These are phyloP conservation scores for Hirtodrosophila cameraria DNA, from an alignment of 2,888 invertebrate genomes.

Conservation along the genomic window DNA sequence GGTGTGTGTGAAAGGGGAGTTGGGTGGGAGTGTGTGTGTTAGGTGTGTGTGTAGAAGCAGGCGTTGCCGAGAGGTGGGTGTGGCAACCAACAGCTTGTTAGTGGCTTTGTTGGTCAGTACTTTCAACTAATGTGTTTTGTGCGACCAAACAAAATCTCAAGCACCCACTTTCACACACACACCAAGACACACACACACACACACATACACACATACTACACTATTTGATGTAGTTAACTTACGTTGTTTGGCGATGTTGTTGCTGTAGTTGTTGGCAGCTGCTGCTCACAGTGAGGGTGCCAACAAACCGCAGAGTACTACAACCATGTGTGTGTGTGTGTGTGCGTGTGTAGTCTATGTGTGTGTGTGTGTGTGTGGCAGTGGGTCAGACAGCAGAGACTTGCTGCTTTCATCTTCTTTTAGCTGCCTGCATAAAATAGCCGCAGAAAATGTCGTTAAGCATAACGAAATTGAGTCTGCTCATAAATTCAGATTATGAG, in stretches of 20 bases:
- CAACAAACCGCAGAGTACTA: constrained; percentile 62
- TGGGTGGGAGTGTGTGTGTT: background rate
- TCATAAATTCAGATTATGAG: constrained; percentile 81
- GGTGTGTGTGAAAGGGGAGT: constrained; percentile 8
- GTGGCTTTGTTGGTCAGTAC: constrained; percentile 81
- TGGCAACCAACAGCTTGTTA: constrained; percentile 75
- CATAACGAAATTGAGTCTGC: constrained; percentile 80
- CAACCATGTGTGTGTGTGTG: constrained; percentile 13
- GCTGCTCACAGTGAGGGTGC: constrained; percentile 55
- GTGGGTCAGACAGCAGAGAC: constrained; percentile 22
- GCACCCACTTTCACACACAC: constrained; percentile 60
- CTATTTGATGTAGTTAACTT: constrained; percentile 70
- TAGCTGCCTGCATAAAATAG: constrained; percentile 71
- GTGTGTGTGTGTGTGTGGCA: constrained; percentile 13
- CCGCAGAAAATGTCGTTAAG: constrained; percentile 79
- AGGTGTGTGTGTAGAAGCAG: background rate
- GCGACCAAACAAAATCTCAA: constrained; percentile 76
- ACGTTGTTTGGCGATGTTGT: constrained; percentile 32
- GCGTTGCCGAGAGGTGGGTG: background rate
- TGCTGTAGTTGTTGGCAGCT: constrained; percentile 43
- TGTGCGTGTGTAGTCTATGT: constrained; percentile 5
- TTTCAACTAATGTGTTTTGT: constrained; percentile 79
- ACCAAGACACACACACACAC: constrained; percentile 21
- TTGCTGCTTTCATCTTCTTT: constrained; percentile 50
- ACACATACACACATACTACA: constrained; percentile 7